phyloP scores from a whole-genome alignment of 2,113 vertebrate genomes.

The Ahaetulla prasina region DNA sequence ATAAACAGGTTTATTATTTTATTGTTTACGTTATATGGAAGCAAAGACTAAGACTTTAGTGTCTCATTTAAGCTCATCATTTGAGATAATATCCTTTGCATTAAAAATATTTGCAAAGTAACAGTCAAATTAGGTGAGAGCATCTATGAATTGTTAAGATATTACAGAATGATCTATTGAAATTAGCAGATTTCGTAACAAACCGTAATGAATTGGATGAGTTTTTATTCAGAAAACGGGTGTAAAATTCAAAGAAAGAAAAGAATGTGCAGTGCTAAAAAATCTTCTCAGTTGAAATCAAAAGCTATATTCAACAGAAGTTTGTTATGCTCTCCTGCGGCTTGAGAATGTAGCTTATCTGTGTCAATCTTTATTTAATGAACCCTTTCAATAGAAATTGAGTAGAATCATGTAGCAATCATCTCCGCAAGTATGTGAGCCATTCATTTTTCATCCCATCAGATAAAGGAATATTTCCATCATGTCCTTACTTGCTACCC shows the following conservation, averaged over 20 bases:
- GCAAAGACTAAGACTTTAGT: constrained; percentile 8
- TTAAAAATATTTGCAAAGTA: constrained; percentile 37
- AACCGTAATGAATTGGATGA: constrained; percentile 13
- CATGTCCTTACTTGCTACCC: constrained; percentile 49
- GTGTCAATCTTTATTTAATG: constrained; percentile 63
- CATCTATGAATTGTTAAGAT: constrained; percentile 43
- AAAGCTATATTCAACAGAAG: constrained; percentile 34
- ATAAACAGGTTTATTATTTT: neutral
- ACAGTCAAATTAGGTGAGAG: constrained; percentile 35
- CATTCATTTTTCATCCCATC: constrained; percentile 61
- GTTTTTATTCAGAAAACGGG: neutral
- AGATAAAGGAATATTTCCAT: constrained; percentile 64
- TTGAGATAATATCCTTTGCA: constrained; percentile 48
- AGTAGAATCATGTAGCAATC: constrained; percentile 62
- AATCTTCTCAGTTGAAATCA: constrained; percentile 36
- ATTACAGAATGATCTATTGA: constrained; percentile 38
- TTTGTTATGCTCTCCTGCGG: constrained; percentile 9
- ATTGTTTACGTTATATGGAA: neutral
- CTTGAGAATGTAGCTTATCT: constrained; percentile 57
- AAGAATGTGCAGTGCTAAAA: neutral
- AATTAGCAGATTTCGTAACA: constrained; percentile 28
- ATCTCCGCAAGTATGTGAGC: constrained; percentile 53
- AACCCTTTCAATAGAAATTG: constrained; percentile 54
- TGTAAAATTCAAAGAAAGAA: constrained; percentile 3
- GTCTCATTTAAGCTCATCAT: constrained; percentile 46